Percentiles rank a stretch among this genome's conserved stretches.
phyloP scores from a whole-genome alignment of 1,140 invertebrate species.

The Drosophila novamexicana region DNA sequence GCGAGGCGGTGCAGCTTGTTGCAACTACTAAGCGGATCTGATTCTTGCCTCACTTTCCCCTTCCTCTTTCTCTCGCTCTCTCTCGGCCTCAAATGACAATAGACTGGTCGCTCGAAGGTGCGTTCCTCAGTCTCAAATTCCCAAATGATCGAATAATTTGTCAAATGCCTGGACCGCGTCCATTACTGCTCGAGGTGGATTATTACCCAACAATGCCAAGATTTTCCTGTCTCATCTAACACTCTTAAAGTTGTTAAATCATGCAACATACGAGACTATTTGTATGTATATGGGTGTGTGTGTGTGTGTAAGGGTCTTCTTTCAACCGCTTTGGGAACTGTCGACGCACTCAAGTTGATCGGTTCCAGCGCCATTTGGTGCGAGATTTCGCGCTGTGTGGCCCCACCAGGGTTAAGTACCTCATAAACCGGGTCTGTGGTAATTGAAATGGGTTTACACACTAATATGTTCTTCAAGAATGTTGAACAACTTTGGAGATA shows the following conservation, averaged over 20 bases:
- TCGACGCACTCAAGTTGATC: conserved; percentile 27
- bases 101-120: background rate
- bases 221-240: conserved; percentile 41
- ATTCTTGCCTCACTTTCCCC: conserved; percentile 12
- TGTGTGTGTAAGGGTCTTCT: conserved; percentile 32
- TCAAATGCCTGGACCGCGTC: conserved; percentile 50
- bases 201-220: conserved; percentile 56
- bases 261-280: conserved; percentile 16
- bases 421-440: conserved; percentile 37
- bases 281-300: conserved; percentile 18
- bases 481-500: background rate
- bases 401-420: conserved; percentile 37
- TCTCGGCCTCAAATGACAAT: conserved; percentile 31
- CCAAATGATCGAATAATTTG: conserved; percentile 69
- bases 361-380: conserved; percentile 54
- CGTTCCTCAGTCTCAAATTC: conserved; percentile 33
- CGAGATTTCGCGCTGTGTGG: conserved; percentile 67
- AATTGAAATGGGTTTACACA: conserved; percentile 38
- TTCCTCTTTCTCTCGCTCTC: background rate
- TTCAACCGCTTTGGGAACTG: conserved; percentile 32
- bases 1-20: background rate
- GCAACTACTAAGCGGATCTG: conserved; percentile 44
- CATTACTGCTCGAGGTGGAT: conserved; percentile 29
- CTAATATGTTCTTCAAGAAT: conserved; percentile 6
- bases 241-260: conserved; percentile 17